A percentile compares a stretch with the other conserved stretches of the same genome.
These are phyloP conservation scores for Coptodon rendalli DNA, from an alignment of 2,113 vertebrate species.

Conservation along the genomic window DNA sequence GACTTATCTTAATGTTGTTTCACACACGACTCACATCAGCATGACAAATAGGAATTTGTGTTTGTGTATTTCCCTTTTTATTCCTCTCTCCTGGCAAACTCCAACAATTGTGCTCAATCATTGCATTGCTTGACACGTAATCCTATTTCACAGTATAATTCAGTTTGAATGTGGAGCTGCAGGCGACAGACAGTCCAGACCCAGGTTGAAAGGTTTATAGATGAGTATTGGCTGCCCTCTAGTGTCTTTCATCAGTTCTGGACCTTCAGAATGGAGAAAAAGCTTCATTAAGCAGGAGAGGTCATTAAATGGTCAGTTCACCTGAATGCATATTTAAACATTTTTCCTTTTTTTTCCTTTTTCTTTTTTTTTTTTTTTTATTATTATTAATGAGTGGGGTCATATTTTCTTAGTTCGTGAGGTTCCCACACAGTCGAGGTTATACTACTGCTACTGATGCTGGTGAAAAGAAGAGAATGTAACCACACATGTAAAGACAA, in stretches of 20 bases:
- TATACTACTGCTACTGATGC: not conserved
- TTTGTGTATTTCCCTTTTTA: conserved; percentile 40
- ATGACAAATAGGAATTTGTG: conserved; percentile 39
- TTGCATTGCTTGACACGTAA: conserved; percentile 66
- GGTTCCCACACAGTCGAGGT: not conserved
- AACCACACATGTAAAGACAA: not conserved
- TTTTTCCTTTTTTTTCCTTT: not conserved
- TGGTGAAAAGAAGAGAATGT: not conserved
- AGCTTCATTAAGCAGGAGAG: not conserved
- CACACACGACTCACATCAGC: conserved; percentile 28
- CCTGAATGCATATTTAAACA: not conserved
- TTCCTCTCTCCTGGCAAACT: conserved; percentile 43
- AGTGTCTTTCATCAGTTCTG: not conserved
- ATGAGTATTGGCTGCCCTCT: conserved; percentile 47
- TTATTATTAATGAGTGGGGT: too few relatives aligned
- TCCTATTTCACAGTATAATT: conserved; percentile 68
- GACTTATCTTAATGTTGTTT: conserved; percentile 48
- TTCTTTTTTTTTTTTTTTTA: not conserved
- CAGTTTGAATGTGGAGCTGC: conserved; percentile 56
- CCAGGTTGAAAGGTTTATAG: not conserved
- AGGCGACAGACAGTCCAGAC: conserved; percentile 30
- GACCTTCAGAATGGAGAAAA: not conserved
- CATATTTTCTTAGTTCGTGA: not conserved
- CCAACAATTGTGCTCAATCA: conserved; percentile 63
- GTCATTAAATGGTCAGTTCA: not conserved